phyloP scores from a whole-genome alignment of 2,113 vertebrate species.

The Varanus komodoensis region DNA sequence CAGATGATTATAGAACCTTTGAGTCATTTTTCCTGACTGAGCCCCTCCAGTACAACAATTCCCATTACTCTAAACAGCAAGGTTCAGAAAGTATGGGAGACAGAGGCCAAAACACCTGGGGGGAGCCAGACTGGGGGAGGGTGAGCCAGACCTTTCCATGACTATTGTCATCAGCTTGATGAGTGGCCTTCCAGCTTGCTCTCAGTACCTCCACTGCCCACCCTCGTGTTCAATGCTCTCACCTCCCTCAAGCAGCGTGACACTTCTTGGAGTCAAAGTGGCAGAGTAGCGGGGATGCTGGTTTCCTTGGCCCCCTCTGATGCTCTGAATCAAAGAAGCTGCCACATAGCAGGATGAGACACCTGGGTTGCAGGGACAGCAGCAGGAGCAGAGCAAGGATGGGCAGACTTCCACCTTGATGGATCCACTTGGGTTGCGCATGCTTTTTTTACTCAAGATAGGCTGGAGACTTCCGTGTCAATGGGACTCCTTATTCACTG shows the following conservation, averaged over 20 bases:
- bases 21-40: no score
- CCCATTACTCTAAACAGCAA: background rate
- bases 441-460: no score
- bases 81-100: background rate
- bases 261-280: background rate
- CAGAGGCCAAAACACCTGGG: background rate
- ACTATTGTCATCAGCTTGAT: no score
- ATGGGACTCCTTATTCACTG: no score
- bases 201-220: background rate
- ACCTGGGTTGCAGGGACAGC: background rate
- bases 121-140: no score
- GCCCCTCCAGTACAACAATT: no score
- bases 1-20: background rate
- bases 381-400: background rate
- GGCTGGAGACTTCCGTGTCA: no score
- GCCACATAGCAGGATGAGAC: background rate
- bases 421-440: no score
- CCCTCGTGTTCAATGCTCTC: background rate
- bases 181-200: background rate
- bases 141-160: background rate
- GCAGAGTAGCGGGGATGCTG: background rate
- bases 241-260: background rate
- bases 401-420: no score
- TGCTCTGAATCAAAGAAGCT: background rate
- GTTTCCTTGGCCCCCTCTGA: background rate